These are phyloP conservation scores for Mamestra brassicae DNA, from an alignment of 2,888 invertebrate genomes.

Conservation along the genomic window DNA sequence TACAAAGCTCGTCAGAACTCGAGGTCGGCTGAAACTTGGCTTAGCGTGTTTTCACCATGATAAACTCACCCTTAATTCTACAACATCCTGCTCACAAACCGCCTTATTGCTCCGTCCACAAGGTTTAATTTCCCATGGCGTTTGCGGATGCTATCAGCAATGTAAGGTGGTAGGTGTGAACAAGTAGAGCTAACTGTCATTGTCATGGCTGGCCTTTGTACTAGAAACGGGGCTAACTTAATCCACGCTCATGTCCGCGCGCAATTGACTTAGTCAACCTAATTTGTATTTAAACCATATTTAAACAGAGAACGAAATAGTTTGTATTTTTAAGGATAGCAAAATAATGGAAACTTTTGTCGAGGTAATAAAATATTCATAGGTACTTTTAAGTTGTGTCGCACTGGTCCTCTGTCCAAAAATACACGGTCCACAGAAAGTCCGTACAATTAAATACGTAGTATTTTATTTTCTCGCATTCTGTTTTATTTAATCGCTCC, in stretches of 20 bases:
- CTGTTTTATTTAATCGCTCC: background rate
- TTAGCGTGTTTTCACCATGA: constrained; percentile 72
- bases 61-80: constrained; percentile 39
- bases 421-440: background rate
- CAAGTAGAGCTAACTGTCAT: constrained; percentile 83
- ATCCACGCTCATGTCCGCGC: constrained; percentile 75
- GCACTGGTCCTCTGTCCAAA: background rate
- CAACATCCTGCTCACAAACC: constrained; percentile 13
- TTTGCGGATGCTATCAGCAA: constrained; percentile 51
- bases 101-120: constrained; percentile 40
- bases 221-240: constrained; percentile 78
- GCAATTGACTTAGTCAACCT: constrained; percentile 77
- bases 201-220: constrained; percentile 81
- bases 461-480: constrained; percentile 3
- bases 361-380: constrained; percentile 6
- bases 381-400: background rate
- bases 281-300: constrained; percentile 69
- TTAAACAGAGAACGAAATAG: constrained; percentile 33
- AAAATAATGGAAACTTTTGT: constrained; percentile 16
- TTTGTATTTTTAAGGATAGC: constrained; percentile 36
- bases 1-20: constrained; percentile 77
- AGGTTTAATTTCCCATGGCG: constrained; percentile 48
- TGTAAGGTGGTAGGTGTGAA: constrained; percentile 69
- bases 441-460: background rate
- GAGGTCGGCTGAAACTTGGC: constrained; percentile 79